Conservation (phyloP, 2,888 invertebrate species). For the Trissoscelio sp. region DNA sequence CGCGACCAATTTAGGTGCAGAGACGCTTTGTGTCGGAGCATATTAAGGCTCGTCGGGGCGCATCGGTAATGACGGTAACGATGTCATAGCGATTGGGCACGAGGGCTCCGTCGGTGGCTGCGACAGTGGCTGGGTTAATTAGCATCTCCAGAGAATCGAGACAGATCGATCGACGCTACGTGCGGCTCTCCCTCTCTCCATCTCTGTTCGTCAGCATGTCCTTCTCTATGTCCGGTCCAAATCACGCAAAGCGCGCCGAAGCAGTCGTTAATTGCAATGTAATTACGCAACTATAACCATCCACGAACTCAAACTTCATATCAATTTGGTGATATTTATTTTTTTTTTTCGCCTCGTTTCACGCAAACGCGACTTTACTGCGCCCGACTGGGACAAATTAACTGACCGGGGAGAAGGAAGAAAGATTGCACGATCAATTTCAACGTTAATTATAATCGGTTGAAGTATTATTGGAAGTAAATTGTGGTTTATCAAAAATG, state of each 20-base stretch:
- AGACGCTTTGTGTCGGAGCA: constrained; percentile 47
- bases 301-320: constrained; percentile 21
- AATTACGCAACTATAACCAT: constrained; percentile 56
- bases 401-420: background rate
- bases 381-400: constrained; percentile 19
- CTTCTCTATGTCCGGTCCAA: constrained; percentile 40
- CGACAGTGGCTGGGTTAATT: constrained; percentile 71
- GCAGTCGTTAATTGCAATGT: constrained; percentile 55
- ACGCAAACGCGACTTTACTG: constrained; percentile 17
- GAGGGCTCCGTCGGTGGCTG: constrained; percentile 57
- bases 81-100: constrained; percentile 71
- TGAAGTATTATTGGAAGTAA: constrained; percentile 15
- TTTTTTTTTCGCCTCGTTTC: constrained; percentile 32
- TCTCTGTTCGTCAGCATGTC: constrained; percentile 14
- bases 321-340: constrained; percentile 36
- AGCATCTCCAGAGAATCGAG: constrained; percentile 75
- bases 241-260: constrained; percentile 57
- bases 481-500: constrained; percentile 18
- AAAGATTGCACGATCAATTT: constrained; percentile 33
- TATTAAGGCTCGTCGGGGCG: constrained; percentile 61
- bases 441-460: constrained; percentile 24
- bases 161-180: constrained; percentile 73
- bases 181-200: constrained; percentile 36
- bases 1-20: constrained; percentile 47
- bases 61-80: constrained; percentile 72